These are phyloP conservation scores for Melinaea marsaeus DNA, from an alignment of 2,888 invertebrate species.

Conservation along the genomic window DNA sequence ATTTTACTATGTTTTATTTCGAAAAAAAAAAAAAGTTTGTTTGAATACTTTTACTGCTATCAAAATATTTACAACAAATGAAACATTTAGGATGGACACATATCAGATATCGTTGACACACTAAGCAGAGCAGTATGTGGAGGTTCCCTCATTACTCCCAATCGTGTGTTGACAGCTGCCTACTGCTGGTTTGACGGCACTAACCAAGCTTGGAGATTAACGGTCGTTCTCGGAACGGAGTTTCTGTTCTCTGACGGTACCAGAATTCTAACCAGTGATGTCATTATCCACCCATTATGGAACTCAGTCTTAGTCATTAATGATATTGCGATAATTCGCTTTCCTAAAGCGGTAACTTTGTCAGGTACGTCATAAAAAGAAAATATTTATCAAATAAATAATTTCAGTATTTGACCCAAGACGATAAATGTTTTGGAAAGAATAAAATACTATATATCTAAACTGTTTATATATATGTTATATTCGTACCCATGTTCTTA, in stretches of 20 bases:
- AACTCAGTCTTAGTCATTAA: conserved; percentile 41
- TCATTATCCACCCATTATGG: conserved; percentile 48
- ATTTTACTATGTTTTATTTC: too few species aligned
- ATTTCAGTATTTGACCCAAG: conserved; percentile 25
- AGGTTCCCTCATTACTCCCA: conserved; percentile 43
- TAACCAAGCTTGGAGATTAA: conserved; percentile 44
- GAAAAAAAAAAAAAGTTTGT: too few species aligned
- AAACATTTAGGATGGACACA: conserved; percentile 37
- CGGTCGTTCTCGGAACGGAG: conserved; percentile 50
- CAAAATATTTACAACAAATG: too few species aligned
- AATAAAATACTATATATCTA: too few species aligned
- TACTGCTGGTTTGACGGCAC: conserved; percentile 50
- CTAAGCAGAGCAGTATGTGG: conserved; percentile 47
- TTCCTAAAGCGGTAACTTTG: conserved; percentile 10
- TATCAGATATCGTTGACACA: conserved; percentile 32
- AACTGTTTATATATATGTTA: too few species aligned
- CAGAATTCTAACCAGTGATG: conserved; percentile 38
- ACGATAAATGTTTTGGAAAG: too few species aligned
- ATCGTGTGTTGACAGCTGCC: conserved; percentile 36
- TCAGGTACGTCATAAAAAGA: conserved; percentile 10
- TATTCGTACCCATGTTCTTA: too few species aligned
- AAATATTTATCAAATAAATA: too few species aligned
- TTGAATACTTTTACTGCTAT: too few species aligned
- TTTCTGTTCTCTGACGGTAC: conserved; percentile 49
- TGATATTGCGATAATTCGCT: conserved; percentile 38